Base-by-base conservation (phyloP, 53 echinoderm and acorn worm genomes). In the Stichopus horrens region DNA sequence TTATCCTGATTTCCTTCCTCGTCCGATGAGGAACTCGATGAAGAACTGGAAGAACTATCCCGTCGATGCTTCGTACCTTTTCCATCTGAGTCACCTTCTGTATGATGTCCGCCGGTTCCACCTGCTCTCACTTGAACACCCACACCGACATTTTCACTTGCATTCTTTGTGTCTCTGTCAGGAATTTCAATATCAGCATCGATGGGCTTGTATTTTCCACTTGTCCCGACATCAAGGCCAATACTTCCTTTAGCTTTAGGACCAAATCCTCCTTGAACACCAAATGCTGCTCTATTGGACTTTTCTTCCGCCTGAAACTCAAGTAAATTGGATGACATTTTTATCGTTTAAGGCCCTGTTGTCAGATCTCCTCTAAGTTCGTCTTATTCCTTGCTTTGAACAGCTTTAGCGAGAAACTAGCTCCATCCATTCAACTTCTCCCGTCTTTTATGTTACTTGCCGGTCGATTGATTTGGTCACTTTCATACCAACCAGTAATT, bases 171-270 rank as follows among this genome's bases (percentile, higher is more conserved):
- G 21, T 7, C 81, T 2, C 9, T 71, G 58, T 54, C 81, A 58
- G 56, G 54, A 8, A 7, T n/a, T 81, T 81, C 56, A 21, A 81
- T 21, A 81, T 81, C 81, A 81, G 81, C 81, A 81, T 81, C 81
- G 58, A 81, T 57, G 7, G 81, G 56, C 57, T 16, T 81, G 81
- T 81, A 81, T 6, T 55, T 21, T 56, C 81, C 81, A 81, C 81
- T 81, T 55, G 81, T 81, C 20, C 81, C 81, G 16, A 81, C 19
- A 56, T 81, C 81, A 58, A 81, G 9, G 53, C 57, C 81, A 57
- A n/a, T 21, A 18, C 3, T 58, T 81, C 58, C 81, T 9, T 22
- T 19, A 51, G 51, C 81, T 9, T 22, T 75, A 16, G 23, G 23
- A 52, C 52, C 23, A 9, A 81, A 21, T 21, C 21, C 8, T 57